Evolutionary conservation across 2,888 invertebrate species (phyloP).

Genomic region (Ernsta delagoae): DNA sequence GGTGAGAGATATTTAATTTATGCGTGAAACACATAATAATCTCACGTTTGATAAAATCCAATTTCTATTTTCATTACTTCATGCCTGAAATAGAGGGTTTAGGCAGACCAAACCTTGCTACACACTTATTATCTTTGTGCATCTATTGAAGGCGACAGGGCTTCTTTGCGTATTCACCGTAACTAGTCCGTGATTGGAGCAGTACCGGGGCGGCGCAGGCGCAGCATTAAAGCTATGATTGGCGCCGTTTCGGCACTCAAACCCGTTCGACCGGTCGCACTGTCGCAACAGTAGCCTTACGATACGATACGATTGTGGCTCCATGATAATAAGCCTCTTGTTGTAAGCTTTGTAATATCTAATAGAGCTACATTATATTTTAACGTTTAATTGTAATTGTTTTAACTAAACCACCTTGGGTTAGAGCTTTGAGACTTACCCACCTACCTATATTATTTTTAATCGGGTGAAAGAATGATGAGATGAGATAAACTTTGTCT

Average conservation of each 20-base stretch:
- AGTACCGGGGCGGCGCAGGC: slow-evolving; percentile 2
- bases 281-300: slow-evolving; percentile 76
- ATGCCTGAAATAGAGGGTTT: no score
- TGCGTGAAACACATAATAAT: neutral
- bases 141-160: neutral
- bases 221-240: slow-evolving; percentile 64
- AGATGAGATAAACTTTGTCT: no score
- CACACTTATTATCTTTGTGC: neutral
- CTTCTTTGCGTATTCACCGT: neutral
- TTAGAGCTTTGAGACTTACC: no score
- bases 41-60: neutral
- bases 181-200: slow-evolving; percentile 1
- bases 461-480: no score
- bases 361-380: slow-evolving; percentile 19
- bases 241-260: slow-evolving; percentile 66
- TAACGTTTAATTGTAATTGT: neutral
- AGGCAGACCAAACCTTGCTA: no score
- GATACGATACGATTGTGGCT: slow-evolving; percentile 74
- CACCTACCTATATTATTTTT: no score
- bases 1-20: neutral
- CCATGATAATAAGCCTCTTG: slow-evolving; percentile 68
- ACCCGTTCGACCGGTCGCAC: slow-evolving; percentile 71
- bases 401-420: no score
- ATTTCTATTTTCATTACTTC: no score
- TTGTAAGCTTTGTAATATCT: slow-evolving; percentile 53